Conservation (phyloP, 2,888 invertebrate species). For the Macropis europaea region DNA sequence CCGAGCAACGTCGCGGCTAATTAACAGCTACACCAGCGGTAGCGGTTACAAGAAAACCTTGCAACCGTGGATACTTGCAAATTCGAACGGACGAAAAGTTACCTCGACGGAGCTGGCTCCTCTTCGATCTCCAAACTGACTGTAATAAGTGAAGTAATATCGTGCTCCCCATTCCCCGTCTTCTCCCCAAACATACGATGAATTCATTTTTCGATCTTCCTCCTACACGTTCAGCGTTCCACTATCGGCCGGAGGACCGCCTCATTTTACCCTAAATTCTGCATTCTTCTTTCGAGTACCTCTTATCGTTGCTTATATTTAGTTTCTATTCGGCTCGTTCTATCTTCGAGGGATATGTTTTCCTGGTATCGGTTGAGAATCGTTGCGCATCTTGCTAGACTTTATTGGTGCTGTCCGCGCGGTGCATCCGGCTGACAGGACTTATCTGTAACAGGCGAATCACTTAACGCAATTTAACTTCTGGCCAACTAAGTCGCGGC, state of each 20-base stretch:
- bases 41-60: not conserved
- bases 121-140: conserved; percentile 80
- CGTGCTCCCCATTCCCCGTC: conserved; percentile 82
- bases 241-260: not conserved
- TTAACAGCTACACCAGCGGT: not conserved
- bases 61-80: not conserved
- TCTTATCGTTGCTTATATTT: too few relatives aligned
- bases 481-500: conserved; percentile 8
- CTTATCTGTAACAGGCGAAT: conserved; percentile 37
- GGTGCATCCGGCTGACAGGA: conserved; percentile 26
- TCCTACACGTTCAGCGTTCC: not conserved
- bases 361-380: too few relatives aligned
- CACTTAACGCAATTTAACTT: conserved; percentile 33
- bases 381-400: not conserved
- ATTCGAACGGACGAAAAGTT: conserved; percentile 16
- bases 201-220: conserved; percentile 72
- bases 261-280: not conserved
- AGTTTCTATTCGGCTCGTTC: too few relatives aligned
- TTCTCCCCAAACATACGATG: conserved; percentile 81
- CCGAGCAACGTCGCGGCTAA: not conserved
- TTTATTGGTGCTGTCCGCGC: conserved; percentile 3
- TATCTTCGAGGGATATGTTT: too few relatives aligned
- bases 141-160: conserved; percentile 83
- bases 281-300: not conserved
- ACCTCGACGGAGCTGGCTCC: conserved; percentile 77